phyloP scores from a whole-genome alignment of 2,113 vertebrate genomes.

The Cyprinodon tularosa region DNA sequence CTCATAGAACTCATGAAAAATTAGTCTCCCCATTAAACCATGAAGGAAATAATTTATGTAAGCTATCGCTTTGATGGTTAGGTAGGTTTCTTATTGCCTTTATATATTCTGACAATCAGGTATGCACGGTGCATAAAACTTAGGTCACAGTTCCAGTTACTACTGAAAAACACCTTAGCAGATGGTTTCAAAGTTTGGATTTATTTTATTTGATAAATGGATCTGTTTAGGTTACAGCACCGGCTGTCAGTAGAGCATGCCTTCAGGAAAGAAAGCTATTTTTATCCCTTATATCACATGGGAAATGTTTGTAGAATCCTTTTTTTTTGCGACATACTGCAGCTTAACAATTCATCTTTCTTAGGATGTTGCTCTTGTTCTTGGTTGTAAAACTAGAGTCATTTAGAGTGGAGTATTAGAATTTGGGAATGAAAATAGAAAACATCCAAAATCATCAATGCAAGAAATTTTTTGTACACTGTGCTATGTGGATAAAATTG shows the following conservation, averaged over 20 bases:
- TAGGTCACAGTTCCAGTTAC: conserved; percentile 25
- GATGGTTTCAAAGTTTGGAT: background rate
- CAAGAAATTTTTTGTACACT: background rate
- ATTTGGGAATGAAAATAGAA: background rate
- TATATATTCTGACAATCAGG: conserved; percentile 1
- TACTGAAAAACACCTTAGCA: conserved; percentile 24
- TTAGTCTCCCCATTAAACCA: background rate
- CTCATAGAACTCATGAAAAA: background rate
- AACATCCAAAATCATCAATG: background rate
- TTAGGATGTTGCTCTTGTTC: background rate
- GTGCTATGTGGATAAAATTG: conserved; percentile 8
- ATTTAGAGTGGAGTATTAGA: background rate
- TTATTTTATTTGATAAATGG: background rate
- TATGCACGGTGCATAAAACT: conserved; percentile 39
- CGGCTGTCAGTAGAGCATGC: background rate
- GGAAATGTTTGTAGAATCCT: background rate
- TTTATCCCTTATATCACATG: background rate
- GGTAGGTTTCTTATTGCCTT: conserved; percentile 15
- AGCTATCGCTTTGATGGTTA: background rate
- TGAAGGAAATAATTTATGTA: background rate
- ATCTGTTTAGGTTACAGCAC: background rate
- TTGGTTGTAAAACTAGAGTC: background rate
- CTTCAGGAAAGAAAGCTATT: background rate
- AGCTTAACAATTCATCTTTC: background rate
- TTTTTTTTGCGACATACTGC: background rate